phyloP scores from a whole-genome alignment of 1,140 invertebrate genomes.

The Ylistrum balloti region DNA sequence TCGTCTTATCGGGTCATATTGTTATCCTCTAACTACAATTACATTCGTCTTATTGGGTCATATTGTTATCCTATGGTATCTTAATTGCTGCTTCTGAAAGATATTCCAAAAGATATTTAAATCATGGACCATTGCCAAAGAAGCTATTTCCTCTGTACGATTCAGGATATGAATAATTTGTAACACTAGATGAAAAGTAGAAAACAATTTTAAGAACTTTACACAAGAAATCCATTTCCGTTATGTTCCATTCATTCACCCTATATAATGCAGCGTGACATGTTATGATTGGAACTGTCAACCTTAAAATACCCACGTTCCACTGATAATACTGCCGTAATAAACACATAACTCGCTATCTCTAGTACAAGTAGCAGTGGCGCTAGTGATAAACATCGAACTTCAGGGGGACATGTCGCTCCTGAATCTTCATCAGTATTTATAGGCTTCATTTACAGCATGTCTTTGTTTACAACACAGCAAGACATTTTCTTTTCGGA shows the following conservation, averaged over 20 bases:
- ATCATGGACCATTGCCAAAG: not conserved
- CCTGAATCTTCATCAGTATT: not conserved
- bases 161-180: slow-evolving; percentile 3
- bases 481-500: not conserved
- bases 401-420: not conserved
- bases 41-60: no score
- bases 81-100: not conserved
- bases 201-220: not conserved
- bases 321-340: not conserved
- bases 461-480: not conserved
- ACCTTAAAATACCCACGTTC: not conserved
- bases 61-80: no score
- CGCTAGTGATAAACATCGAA: not conserved
- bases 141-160: not conserved
- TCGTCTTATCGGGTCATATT: no score
- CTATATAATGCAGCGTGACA: not conserved
- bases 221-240: not conserved
- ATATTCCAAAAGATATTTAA: not conserved
- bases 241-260: not conserved
- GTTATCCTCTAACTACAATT: no score
- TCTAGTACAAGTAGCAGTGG: not conserved
- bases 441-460: not conserved
- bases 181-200: not conserved
- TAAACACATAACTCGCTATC: not conserved
- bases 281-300: slow-evolving; percentile 7